Evolutionary conservation across 64 coral and sea anemone species (phyloP).

Genomic region (Astreopora myriophthalma): DNA sequence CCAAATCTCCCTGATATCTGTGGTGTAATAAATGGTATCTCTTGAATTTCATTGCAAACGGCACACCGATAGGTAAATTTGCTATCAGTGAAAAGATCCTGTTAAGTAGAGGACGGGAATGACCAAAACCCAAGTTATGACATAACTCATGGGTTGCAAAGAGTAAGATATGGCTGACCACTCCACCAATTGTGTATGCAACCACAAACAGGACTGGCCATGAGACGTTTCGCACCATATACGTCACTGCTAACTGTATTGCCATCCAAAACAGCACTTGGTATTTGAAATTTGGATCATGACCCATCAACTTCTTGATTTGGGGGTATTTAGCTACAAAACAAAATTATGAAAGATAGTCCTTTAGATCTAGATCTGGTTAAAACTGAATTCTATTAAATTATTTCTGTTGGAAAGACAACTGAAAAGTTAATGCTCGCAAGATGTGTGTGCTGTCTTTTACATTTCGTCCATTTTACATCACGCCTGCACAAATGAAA

Average conservation of each 20-base stretch:
- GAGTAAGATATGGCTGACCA: slow-evolving; percentile 89
- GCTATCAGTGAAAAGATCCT: slow-evolving; percentile 82
- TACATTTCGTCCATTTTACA: no score
- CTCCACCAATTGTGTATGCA: slow-evolving; percentile 90
- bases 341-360: no score
- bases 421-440: no score
- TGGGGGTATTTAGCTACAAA: slow-evolving; percentile 93
- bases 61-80: slow-evolving; percentile 95
- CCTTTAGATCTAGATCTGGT: no score
- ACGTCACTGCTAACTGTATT: slow-evolving; percentile 81
- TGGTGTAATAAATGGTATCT: slow-evolving; percentile 97
- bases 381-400: no score
- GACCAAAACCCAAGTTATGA: slow-evolving; percentile 96
- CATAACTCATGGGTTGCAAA: slow-evolving; percentile 97
- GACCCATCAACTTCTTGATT: slow-evolving; percentile 97
- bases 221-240: slow-evolving; percentile 54
- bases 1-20: slow-evolving; percentile 95
- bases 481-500: no score
- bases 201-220: slow-evolving; percentile 86
- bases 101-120: slow-evolving; percentile 85
- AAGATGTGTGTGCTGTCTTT: no score
- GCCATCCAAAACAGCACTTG: slow-evolving; percentile 72
- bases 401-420: no score
- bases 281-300: slow-evolving; percentile 95
- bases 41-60: slow-evolving; percentile 93